Evolutionary conservation across 2,888 invertebrate species (phyloP), one percentile per base, ranked within the genome.

Genomic region (Biston betularia): DNA sequence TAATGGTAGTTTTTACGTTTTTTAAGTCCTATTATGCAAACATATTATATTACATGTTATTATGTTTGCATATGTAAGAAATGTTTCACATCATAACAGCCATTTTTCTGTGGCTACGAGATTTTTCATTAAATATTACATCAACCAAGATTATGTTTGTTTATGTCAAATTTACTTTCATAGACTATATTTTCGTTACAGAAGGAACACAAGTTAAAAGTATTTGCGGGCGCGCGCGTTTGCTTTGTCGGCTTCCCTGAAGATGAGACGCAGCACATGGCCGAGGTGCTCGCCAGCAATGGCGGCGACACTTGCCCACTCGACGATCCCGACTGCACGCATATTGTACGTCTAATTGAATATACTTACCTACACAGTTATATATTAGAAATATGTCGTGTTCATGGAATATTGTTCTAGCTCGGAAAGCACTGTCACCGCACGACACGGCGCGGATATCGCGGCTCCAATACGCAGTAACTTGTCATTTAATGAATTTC

Each of bases 261-360:
- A 68, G 98, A 98, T 79, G 99, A 99, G 89, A 96, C 97, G 83
- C 96, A 96, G 82, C 98, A 98, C 86, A 98, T 99, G 98, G 96
- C 96, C 69, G 98, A 98, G 84, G 96, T 98, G 76, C 95, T 98
- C 68, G 94, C 96, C 78, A 96, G 96, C 83, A 98, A 98, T 92
- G 98, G 97, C 80, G 98, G 98, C 64, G 96, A 96, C 71, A 95
- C 96, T 69, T 96, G 97, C 69, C 95, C 95, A 50, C 93, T 96
- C 74, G 97, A 97, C 77, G 98, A 98, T 94, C 95, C 96, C 24
- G 95, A 96, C 83, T 98, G 98, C 87, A 97, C 98, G 50, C 99
- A 99, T 93, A 96, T 99, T 89, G 98, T 99, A 94, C 97, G 97
- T 95, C 12, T 24, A 24, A 24, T 24, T 24, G 24, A 2, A 1